A percentile compares a stretch with the other conserved stretches of the same genome.
These are phyloP conservation scores for Lordiphosa stackelbergi DNA, from an alignment of 1,140 invertebrate species.

Conservation along the genomic window DNA sequence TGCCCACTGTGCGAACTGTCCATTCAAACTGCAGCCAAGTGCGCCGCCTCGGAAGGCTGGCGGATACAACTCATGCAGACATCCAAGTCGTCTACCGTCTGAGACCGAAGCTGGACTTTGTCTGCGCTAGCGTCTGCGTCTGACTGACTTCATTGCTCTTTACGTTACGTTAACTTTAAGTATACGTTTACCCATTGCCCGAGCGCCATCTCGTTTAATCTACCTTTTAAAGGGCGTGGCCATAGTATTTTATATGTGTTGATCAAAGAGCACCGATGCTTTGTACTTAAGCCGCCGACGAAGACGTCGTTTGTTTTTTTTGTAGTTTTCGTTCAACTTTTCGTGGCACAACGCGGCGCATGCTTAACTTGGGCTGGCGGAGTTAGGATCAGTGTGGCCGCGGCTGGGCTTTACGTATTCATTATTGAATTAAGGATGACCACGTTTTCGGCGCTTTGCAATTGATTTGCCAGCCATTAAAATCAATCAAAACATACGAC, in stretches of 20 bases:
- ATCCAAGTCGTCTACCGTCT: conserved; percentile 32
- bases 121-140: conserved; percentile 21
- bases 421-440: conserved; percentile 75
- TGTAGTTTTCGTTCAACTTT: conserved; percentile 10
- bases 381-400: conserved; percentile 27
- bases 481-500: conserved; percentile 64
- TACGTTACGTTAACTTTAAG: conserved; percentile 72
- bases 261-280: conserved; percentile 75
- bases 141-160: conserved; percentile 74
- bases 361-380: conserved; percentile 23
- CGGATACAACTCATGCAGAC: conserved; percentile 44
- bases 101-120: conserved; percentile 6
- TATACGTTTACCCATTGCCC: conserved; percentile 65
- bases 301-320: conserved; percentile 11
- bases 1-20: conserved; percentile 54
- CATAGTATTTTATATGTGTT: conserved; percentile 76
- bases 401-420: conserved; percentile 51
- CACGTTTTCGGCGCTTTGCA: conserved; percentile 68
- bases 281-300: conserved; percentile 48
- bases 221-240: conserved; percentile 76
- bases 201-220: conserved; percentile 77
- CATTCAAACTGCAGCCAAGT: conserved; percentile 44
- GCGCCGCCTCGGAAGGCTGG: conserved; percentile 52
- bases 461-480: conserved; percentile 71
- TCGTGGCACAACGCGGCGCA: conserved; percentile 37